Conservation (phyloP, 1,140 invertebrate genomes). For the Pissodes strobi region DNA sequence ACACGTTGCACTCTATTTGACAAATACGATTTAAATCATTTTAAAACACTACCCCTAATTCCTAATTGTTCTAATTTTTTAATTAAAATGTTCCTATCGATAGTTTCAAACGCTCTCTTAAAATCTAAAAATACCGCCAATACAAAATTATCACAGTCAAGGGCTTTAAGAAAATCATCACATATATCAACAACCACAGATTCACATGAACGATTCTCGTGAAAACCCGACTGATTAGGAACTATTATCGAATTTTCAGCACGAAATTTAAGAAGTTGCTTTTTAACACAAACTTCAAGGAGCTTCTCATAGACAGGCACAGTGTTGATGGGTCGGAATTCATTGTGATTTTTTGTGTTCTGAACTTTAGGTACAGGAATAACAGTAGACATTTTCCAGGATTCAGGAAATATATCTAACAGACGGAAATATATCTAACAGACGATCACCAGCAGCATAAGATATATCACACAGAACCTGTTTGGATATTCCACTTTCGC, state of each 20-base stretch:
- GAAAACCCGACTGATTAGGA: conserved; percentile 23
- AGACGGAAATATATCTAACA: neutral
- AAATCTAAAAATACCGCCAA: conserved; percentile 32
- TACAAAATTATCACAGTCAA: conserved; percentile 11
- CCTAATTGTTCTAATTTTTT: too few relatives aligned
- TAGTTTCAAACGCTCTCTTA: conserved; percentile 32
- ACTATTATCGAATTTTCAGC: conserved; percentile 16
- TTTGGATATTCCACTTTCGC: neutral
- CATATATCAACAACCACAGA: conserved; percentile 1
- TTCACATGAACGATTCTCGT: conserved; percentile 13
- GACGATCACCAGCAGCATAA: neutral
- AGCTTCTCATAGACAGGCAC: conserved; percentile 23
- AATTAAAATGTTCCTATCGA: conserved; percentile 8
- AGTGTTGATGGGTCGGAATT: conserved; percentile 27
- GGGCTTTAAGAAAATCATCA: neutral
- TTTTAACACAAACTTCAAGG: conserved; percentile 20
- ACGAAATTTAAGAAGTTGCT: conserved; percentile 17
- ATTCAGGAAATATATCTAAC: neutral
- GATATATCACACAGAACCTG: neutral
- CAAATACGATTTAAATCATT: too few relatives aligned
- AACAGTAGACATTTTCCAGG: conserved; percentile 9
- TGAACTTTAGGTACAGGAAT: conserved; percentile 17
- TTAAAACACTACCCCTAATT: too few relatives aligned
- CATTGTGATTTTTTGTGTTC: conserved; percentile 2
- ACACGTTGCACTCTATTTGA: too few relatives aligned